Evolutionary conservation across 2,113 vertebrate genomes (phyloP).

Genomic region (Pteropus alecto): DNA sequence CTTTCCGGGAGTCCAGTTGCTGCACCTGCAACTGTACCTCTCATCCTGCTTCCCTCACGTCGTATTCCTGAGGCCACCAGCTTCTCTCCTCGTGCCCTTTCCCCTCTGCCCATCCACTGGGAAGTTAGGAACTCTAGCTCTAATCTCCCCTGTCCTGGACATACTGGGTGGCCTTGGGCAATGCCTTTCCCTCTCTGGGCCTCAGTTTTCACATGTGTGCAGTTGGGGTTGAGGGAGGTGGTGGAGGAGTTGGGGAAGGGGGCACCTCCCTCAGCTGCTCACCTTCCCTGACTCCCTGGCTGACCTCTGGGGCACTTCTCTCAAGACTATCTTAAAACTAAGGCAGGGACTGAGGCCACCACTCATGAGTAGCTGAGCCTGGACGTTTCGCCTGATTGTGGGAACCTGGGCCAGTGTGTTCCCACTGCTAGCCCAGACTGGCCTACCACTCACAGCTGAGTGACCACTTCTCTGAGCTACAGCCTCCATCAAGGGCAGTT

Average conservation of each 20-base stretch:
- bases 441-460: background rate
- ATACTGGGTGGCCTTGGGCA: background rate
- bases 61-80: background rate
- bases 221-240: background rate
- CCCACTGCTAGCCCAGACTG: background rate
- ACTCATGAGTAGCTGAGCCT: background rate
- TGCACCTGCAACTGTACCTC: background rate
- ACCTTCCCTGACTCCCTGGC: background rate
- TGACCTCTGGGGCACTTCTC: background rate
- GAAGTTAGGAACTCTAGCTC: background rate
- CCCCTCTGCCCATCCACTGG: background rate
- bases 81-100: background rate
- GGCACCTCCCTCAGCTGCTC: background rate
- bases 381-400: rapidly evolving
- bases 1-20: background rate
- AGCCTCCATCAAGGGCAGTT: background rate
- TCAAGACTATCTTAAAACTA: background rate
- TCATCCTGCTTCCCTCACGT: background rate
- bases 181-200: background rate
- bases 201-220: background rate
- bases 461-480: background rate
- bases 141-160: background rate
- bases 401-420: background rate
- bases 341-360: background rate
- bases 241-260: background rate